Evolutionary conservation across 1,140 invertebrate genomes (phyloP).

Genomic region (Lutraria rhynchaena): DNA sequence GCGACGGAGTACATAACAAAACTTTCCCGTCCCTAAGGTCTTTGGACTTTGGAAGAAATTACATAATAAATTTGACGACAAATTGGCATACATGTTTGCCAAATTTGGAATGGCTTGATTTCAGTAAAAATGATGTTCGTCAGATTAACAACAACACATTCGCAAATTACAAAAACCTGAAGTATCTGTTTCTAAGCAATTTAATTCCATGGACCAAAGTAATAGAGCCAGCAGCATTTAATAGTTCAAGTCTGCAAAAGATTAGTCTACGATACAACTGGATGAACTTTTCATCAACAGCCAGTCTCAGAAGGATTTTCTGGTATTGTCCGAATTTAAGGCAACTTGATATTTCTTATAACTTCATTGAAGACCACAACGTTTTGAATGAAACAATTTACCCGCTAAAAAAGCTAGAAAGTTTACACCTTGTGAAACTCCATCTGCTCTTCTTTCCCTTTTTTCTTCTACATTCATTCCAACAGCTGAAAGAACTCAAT

Average conservation of each 20-base stretch:
- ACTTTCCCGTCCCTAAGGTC: not conserved
- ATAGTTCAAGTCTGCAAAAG: not conserved
- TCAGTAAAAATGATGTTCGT: conserved; percentile 12
- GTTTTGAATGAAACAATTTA: not conserved
- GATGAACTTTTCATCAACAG: not conserved
- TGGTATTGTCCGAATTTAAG: not conserved
- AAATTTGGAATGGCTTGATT: not conserved
- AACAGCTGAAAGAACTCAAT: not conserved
- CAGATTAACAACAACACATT: not conserved
- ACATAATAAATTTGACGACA: not conserved
- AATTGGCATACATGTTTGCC: conserved; percentile 23
- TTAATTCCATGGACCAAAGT: not conserved
- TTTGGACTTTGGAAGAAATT: conserved; percentile 2
- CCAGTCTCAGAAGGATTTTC: not conserved
- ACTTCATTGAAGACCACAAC: not conserved
- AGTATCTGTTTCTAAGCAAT: not conserved
- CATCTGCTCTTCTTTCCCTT: not conserved
- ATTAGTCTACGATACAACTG: not conserved
- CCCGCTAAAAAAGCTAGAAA: not conserved
- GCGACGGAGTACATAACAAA: not conserved
- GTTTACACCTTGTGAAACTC: not conserved
- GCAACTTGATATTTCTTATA: conserved; percentile 25
- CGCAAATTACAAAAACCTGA: not conserved
- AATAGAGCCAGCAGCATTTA: not conserved
- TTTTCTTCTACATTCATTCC: not conserved